These are phyloP conservation scores for Capromys pilorides DNA, from an alignment of 2,797 vertebrate species.

Conservation along the genomic window DNA sequence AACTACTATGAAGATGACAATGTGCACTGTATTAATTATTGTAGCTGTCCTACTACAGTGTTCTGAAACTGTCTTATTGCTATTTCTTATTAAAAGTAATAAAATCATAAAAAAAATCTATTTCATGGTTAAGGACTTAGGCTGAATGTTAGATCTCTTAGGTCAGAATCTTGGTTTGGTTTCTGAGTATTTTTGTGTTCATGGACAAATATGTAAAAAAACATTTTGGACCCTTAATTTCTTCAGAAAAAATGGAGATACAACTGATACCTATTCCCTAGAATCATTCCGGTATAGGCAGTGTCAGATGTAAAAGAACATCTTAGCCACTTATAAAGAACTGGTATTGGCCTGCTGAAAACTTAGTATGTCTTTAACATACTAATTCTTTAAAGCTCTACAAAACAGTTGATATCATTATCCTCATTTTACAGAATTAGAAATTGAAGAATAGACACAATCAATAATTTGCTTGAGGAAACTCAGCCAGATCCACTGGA, in stretches of 20 bases:
- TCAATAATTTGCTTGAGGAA: background rate
- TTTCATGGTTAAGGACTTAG: background rate
- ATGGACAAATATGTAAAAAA: constrained; percentile 5
- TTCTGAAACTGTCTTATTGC: too few species aligned
- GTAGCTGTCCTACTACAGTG: too few species aligned
- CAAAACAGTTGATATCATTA: constrained; percentile 10
- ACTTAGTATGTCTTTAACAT: constrained; percentile 45
- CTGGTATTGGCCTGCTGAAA: background rate
- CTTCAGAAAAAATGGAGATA: constrained; percentile 40
- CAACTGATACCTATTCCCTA: background rate
- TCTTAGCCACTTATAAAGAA: background rate
- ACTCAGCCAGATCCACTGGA: background rate
- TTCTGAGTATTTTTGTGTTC: background rate
- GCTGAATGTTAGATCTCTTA: background rate
- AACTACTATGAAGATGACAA: too few species aligned
- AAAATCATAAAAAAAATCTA: background rate
- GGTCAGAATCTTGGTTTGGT: background rate
- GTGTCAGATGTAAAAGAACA: background rate
- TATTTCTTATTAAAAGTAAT: too few species aligned
- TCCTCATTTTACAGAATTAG: constrained; percentile 16
- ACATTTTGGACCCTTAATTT: constrained; percentile 41
- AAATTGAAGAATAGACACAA: constrained; percentile 41
- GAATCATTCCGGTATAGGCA: constrained; percentile 32
- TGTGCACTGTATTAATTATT: too few species aligned
- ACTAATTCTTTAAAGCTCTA: background rate